These are phyloP conservation scores for Formica aserva DNA, from an alignment of 2,888 invertebrate species.

Conservation along the genomic window DNA sequence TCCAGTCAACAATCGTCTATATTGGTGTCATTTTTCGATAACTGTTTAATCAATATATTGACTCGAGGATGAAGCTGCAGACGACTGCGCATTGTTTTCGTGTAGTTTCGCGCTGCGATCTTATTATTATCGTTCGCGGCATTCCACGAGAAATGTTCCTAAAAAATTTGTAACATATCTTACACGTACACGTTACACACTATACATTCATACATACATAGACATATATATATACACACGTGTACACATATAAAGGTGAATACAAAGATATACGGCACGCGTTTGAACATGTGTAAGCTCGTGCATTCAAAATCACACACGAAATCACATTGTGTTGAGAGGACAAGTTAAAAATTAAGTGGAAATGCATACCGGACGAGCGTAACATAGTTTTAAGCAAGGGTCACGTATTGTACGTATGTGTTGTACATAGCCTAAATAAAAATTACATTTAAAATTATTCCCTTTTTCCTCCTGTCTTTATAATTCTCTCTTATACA, in stretches of 20 bases:
- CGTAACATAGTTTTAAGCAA: constrained; percentile 83
- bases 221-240: constrained; percentile 62
- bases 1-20: constrained; percentile 84
- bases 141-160: constrained; percentile 84
- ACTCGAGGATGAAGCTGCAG: constrained; percentile 80
- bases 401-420: constrained; percentile 85
- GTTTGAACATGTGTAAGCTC: constrained; percentile 27
- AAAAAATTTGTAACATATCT: constrained; percentile 85
- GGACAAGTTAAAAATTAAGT: constrained; percentile 72
- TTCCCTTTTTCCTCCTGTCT: neutral
- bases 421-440: constrained; percentile 86
- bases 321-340: constrained; percentile 60
- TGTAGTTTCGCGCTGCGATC: constrained; percentile 81
- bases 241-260: constrained; percentile 61
- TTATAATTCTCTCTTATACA: neutral
- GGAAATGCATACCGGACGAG: constrained; percentile 80
- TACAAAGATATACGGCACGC: constrained; percentile 59
- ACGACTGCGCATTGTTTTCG: constrained; percentile 78
- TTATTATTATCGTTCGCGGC: constrained; percentile 78
- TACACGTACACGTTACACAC: constrained; percentile 69
- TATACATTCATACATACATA: constrained; percentile 24
- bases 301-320: constrained; percentile 44
- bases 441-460: constrained; percentile 85
- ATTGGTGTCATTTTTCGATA: constrained; percentile 85
- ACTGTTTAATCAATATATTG: constrained; percentile 84